Base-by-base conservation (phyloP, 2,113 vertebrate genomes). In the Stercorarius parasiticus region DNA sequence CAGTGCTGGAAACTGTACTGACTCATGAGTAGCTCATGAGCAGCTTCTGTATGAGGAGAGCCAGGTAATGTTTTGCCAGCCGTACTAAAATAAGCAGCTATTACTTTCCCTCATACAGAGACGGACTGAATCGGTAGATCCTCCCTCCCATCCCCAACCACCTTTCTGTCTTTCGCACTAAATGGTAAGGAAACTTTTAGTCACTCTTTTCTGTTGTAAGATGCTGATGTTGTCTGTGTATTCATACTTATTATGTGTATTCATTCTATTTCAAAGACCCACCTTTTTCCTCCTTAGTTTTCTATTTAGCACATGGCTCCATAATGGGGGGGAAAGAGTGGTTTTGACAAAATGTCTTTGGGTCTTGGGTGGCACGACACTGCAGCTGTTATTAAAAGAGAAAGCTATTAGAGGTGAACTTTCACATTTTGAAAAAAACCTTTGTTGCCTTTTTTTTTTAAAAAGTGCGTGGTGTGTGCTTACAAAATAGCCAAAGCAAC, bases 21-120 rank as follows among this genome's bases (percentile, higher is more conserved):
- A 36, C 21, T 74, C 42, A 8, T 10, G 20, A 25, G 25, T 30
- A 83, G 17, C 22, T 79, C 27, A 38, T 23, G 45, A 81, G 9
- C 8, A 79, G 29, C 19, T 67, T 78, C n/a, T 85, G 1, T 42
- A n/a, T 23, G n/a, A 79, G 19, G 32, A 85, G 11, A 91, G 5
- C 6, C 32, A 55, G 15, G 20, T n/a, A 52, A 2, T 0, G 0
- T 79, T 90, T 81, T 79, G 5, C n/a, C 43, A 76, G 26, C 17
- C 13, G 2, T 32, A 42, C 19, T 58, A 21, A 78, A 73, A 40
- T 22, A 78, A 81, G 34, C 22, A 49, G 13, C 22, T 89, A 16
- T 47, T 70, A 26, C 25, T 74, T 87, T 16, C 52, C 10, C 16
- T 93, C 42, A 36, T 21, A 27, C 8, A 40, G 59, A 76, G 12